Percentiles rank a stretch among this genome's conserved stretches.
Evolutionary conservation across 2,797 vertebrate genomes (phyloP).

Genomic region (Poeciliopsis turneri): DNA sequence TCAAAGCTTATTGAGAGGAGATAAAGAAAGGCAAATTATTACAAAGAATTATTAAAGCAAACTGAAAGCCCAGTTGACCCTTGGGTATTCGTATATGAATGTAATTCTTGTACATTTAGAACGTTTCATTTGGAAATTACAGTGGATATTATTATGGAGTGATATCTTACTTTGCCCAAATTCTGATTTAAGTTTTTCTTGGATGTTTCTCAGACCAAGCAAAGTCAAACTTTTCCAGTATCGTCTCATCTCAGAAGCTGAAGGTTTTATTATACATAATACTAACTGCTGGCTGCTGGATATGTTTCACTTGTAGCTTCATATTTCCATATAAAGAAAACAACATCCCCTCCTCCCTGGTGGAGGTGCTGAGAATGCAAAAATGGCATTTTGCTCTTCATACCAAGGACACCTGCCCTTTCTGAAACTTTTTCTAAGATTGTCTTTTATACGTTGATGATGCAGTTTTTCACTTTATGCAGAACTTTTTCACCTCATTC

Average conservation of each 20-base stretch:
- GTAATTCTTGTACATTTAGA: neutral
- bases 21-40: neutral
- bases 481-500: neutral
- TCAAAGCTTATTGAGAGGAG: neutral
- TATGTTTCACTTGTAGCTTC: neutral
- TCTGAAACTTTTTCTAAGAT: neutral
- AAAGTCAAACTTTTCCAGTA: neutral
- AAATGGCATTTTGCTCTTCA: neutral
- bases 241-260: neutral
- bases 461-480: neutral
- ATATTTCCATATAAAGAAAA: neutral
- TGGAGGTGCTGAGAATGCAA: neutral
- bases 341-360: neutral
- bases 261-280: neutral
- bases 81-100: neutral
- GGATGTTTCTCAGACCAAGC: neutral
- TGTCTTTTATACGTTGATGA: neutral
- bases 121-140: neutral
- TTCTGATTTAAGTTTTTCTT: neutral
- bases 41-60: neutral
- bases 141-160: neutral
- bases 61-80: neutral
- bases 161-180: neutral
- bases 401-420: neutral
- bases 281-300: neutral